Base-by-base conservation (phyloP, 2,797 vertebrate genomes). In the Tenualosa thibaudeaui region DNA sequence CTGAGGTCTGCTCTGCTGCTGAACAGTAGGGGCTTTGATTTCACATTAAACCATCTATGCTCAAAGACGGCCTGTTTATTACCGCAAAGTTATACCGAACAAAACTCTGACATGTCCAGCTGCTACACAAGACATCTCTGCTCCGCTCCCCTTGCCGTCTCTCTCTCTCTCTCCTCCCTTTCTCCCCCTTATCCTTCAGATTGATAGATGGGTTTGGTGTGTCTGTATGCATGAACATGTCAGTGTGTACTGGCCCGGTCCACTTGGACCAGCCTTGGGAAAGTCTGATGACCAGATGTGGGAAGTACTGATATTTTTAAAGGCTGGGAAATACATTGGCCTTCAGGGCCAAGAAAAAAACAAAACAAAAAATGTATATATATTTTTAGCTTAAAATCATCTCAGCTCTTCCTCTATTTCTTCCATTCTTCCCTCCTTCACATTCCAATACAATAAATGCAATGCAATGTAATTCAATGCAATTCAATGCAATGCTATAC, bases 231-330 rank as follows among this genome's bases (percentile, higher is more conserved):
- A 87, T 87, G 60, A 40, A 46, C 86, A 81, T 87, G 50, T 86
- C 71, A 31, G 40, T 82, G 87, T 86, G 75, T 87, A 62, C 81
- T 53, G 15, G n/a, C 75, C 78, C 68, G 82, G 31, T 71, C 81
- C 60, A 82, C 49, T 89, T 91, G 89, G 91, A 90, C 82, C 86
- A 87, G 68, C 86, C 88, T 89, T 88, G 89, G 90, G 89, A 93
- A 94, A 93, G 90, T 94, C 92, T 93, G 92, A 94, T 85, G 86
- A 83, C 83, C 92, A 95, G 93, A 95, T 94, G 91, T 92, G 90
- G 85, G 89, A 92, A 87, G 86, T 81, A 65, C 83, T 71, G 78
- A 90, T 88, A 84, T 71, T 87, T 88, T 90, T 88, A 83, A 89
- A 91, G 82, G 84, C 89, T 89, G 91, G 88, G 90, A 94, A 92